Evolutionary conservation across 2,113 vertebrate genomes (phyloP).

Genomic region (Notechis scutatus): DNA sequence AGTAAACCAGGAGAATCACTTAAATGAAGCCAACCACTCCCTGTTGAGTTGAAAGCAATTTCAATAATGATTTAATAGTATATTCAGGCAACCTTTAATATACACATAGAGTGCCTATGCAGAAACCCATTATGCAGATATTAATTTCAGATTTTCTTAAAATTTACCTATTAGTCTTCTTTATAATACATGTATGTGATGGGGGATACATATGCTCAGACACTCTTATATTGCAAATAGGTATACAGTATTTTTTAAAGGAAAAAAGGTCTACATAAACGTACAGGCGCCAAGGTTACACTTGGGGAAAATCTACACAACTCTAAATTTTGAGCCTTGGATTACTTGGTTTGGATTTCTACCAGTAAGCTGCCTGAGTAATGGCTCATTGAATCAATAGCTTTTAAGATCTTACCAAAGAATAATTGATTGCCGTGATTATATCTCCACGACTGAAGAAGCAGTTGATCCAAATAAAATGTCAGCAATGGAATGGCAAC

Average conservation of each 20-base stretch:
- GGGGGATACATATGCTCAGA: neutral
- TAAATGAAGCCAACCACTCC: constrained; percentile 33
- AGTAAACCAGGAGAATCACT: constrained; percentile 25
- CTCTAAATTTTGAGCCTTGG: neutral
- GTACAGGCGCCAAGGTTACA: neutral
- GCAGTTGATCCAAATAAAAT: neutral
- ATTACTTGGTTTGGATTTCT: neutral
- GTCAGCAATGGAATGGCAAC: neutral
- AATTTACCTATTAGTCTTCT: neutral
- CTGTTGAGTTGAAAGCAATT: constrained; percentile 33
- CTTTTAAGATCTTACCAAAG: neutral
- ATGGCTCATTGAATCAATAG: neutral
- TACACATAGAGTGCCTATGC: neutral
- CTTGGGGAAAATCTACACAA: neutral
- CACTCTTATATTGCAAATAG: neutral
- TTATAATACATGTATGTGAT: neutral
- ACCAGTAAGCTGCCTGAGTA: neutral
- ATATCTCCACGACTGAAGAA: neutral
- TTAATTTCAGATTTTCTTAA: neutral
- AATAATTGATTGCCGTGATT: neutral
- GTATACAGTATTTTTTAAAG: neutral
- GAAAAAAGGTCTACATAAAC: neutral
- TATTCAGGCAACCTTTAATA: neutral
- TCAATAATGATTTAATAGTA: constrained; percentile 19
- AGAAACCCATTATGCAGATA: neutral